A percentile compares a stretch with the other conserved stretches of the same genome.
Conservation (phyloP, 2,888 invertebrate genomes). For the Gari tellinella region DNA sequence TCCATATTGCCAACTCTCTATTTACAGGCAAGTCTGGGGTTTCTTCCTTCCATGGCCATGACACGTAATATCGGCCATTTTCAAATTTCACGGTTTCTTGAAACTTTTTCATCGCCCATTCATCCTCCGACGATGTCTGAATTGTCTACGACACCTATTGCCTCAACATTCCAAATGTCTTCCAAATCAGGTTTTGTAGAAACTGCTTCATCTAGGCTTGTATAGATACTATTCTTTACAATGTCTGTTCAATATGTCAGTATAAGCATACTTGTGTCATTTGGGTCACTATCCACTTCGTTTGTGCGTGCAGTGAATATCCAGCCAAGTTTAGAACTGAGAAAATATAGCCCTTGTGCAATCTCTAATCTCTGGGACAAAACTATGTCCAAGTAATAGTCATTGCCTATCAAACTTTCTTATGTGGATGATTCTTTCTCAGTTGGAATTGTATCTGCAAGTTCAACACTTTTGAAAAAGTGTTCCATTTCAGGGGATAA, state of each 20-base stretch:
- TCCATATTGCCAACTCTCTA: no score
- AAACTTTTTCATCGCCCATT: constrained; percentile 17
- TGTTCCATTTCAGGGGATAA: not conserved
- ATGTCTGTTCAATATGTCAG: constrained; percentile 17
- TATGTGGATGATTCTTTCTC: constrained; percentile 5
- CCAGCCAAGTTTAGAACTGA: constrained; percentile 27
- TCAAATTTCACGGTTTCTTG: constrained; percentile 22
- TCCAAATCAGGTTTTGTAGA: constrained; percentile 3
- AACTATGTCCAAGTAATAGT: constrained; percentile 27
- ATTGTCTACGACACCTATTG: constrained; percentile 29
- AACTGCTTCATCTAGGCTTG: constrained; percentile 8
- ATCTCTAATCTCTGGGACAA: constrained; percentile 3
- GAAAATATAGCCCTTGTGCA: no score
- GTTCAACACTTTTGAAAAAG: constrained; percentile 8
- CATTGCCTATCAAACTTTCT: constrained; percentile 24
- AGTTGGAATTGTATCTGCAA: constrained; percentile 22
- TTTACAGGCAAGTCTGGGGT: not conserved
- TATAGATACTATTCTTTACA: constrained; percentile 1
- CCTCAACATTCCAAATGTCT: constrained; percentile 33
- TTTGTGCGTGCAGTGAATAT: no score
- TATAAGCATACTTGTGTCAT: constrained; percentile 20
- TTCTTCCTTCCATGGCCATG: not conserved
- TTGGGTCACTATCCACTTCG: not conserved
- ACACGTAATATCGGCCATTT: not conserved
- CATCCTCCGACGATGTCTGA: constrained; percentile 20